Evolutionary conservation across 2,888 invertebrate species (phyloP), one percentile per base, ranked within the genome.

Genomic region (Busseola fusca): DNA sequence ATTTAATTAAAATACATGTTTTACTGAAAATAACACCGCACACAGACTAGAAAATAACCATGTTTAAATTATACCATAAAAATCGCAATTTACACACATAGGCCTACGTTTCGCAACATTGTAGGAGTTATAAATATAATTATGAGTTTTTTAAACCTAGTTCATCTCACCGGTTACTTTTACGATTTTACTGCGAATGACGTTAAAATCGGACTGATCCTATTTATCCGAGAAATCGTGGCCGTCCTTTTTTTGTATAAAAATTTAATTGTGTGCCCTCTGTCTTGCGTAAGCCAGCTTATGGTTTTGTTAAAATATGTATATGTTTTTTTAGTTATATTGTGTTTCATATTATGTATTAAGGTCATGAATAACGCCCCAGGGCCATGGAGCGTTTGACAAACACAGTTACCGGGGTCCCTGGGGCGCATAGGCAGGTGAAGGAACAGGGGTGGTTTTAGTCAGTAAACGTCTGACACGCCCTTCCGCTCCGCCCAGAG

Each of bases 71-170:
- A 80, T 78, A 81, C 73, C 74, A 86, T 87, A 86, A 87, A 87
- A 86, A 76, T 82, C 12, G 74, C 69, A 81, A 78, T 83, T 80
- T 82, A 81, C 72, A 78, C 48, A 56, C 60, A 72, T 66, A 71
- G 68, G 67, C 70, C 76, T 74, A 66, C 78, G 56, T 40, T 4
- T n/a, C 16, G 86, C 87, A 86, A 88, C 88, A 81, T 83, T 84
- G 87, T 87, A 80, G 34, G 40, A 69, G 76, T 67, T 78, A 86
- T 86, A 87, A 87, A 87, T 85, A 85, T 86, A 82, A 83, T 86
- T 84, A n/a, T 84, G 81, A 82, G 86, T 82, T 86, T 86, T 84
- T 85, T 86, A 84, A 78, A 80, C 78, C 85, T 85, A 82, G 85
- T 77, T 82, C 83, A 84, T 84, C 76, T 68, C 64, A 30, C 45